Conservation (phyloP, 2,888 invertebrate genomes). For the Epistrophe grossulariae region DNA sequence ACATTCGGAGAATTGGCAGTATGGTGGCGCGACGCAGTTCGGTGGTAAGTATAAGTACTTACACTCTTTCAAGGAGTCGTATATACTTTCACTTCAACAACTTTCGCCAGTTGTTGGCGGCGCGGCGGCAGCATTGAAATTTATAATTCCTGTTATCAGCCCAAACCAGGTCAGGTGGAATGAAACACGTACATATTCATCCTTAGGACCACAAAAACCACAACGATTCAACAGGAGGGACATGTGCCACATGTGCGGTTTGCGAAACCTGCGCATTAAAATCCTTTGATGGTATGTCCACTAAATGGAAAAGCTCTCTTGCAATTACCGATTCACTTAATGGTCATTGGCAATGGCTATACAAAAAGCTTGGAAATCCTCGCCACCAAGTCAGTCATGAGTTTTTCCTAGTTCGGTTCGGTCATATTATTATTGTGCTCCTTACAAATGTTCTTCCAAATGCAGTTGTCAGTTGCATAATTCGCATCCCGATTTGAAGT, state of each 20-base stretch:
- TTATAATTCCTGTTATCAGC: constrained; percentile 71
- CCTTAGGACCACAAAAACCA: constrained; percentile 39
- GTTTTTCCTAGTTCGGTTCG: constrained; percentile 69
- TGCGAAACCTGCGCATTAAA: constrained; percentile 55
- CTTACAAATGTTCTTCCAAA: constrained; percentile 26
- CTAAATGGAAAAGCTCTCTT: constrained; percentile 54
- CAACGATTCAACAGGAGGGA: constrained; percentile 66
- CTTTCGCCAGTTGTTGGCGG: constrained; percentile 63
- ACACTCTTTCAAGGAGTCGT: constrained; percentile 14
- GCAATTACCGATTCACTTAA: constrained; percentile 59
- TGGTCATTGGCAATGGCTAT: constrained; percentile 53
- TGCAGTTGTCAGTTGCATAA: constrained; percentile 63
- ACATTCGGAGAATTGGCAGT: constrained; percentile 24
- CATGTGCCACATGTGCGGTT: constrained; percentile 47
- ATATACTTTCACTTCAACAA: constrained; percentile 71
- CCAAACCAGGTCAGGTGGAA: constrained; percentile 68
- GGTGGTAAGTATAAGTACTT: not conserved
- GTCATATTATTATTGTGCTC: constrained; percentile 36
- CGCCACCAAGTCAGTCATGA: constrained; percentile 72
- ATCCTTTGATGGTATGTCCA: constrained; percentile 39
- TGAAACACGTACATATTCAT: constrained; percentile 23
- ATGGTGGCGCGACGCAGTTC: not conserved
- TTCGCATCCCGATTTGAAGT: constrained; percentile 35
- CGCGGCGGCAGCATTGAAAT: constrained; percentile 68
- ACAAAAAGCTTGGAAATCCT: constrained; percentile 75